phyloP scores from a whole-genome alignment of 2,888 invertebrate species.

The Venustoraphidia nigricollis region DNA sequence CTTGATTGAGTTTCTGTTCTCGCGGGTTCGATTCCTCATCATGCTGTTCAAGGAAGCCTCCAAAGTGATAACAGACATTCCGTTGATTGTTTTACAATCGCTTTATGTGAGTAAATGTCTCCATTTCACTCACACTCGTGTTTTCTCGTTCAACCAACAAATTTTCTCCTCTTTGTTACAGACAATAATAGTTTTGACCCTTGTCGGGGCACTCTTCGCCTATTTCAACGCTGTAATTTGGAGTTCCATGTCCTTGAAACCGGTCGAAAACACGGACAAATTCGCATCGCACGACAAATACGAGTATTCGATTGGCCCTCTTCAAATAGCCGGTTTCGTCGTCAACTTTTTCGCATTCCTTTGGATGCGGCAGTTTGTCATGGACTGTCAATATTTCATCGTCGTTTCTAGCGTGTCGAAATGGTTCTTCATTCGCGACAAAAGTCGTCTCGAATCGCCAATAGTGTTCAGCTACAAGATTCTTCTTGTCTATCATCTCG shows the following conservation, averaged over 20 bases:
- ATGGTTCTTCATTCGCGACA: conserved; percentile 47
- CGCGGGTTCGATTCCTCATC: conserved; percentile 35
- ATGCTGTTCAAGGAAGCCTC: conserved; percentile 39
- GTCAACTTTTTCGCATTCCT: conserved; percentile 36
- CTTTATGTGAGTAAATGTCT: conserved; percentile 29
- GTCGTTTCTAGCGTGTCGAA: conserved; percentile 43
- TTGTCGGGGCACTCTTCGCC: conserved; percentile 18
- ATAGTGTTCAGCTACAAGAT: conserved; percentile 20
- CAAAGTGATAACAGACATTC: conserved; percentile 37
- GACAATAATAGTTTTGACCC: conserved; percentile 28
- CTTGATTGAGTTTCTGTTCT: conserved; percentile 33
- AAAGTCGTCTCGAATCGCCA: conserved; percentile 10
- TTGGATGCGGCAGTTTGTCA: conserved; percentile 42
- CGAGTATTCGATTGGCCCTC: conserved; percentile 12
- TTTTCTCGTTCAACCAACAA: neutral
- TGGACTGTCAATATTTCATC: conserved; percentile 47
- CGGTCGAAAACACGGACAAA: conserved; percentile 10
- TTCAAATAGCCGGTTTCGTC: conserved; percentile 15
- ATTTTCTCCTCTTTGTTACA: conserved; percentile 11
- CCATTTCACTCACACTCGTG: too few relatives aligned
- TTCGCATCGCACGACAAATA: conserved; percentile 5
- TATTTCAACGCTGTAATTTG: conserved; percentile 13
- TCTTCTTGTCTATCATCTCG: conserved; percentile 41
- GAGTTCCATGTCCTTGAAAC: conserved; percentile 11
- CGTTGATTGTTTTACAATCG: conserved; percentile 34